A percentile compares a stretch with the other conserved stretches of the same genome.
Conservation (phyloP, 2,888 invertebrate species). For the Tetramorium bicarinatum region DNA sequence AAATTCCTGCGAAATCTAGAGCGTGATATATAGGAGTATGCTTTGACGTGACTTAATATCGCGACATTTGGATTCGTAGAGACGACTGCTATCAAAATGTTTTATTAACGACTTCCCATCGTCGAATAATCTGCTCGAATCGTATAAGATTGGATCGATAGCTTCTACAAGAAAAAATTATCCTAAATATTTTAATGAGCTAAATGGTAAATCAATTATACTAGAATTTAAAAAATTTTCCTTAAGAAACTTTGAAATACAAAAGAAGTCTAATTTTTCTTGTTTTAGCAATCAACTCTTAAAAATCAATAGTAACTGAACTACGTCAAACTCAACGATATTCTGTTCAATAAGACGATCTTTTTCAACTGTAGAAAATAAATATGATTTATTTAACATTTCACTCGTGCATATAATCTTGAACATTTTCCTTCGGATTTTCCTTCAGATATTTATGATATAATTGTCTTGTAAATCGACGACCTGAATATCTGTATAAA, state of each 20-base stretch:
- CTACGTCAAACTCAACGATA: neutral
- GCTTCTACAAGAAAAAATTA: neutral
- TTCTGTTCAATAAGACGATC: neutral
- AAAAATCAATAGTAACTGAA: neutral
- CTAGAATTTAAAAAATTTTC: neutral
- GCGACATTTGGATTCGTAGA: neutral
- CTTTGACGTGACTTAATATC: conserved; percentile 11
- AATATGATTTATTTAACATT: neutral
- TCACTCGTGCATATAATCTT: neutral
- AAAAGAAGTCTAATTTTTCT: neutral
- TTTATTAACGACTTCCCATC: neutral
- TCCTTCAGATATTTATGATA: neutral
- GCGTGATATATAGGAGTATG: neutral
- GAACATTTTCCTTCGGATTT: neutral
- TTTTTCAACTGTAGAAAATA: neutral
- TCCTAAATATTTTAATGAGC: neutral
- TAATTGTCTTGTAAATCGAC: neutral
- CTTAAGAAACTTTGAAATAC: neutral
- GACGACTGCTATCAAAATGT: neutral
- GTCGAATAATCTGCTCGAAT: neutral
- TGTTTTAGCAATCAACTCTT: neutral
- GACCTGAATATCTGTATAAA: neutral
- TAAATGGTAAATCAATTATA: neutral
- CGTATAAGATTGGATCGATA: neutral
- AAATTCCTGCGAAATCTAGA: conserved; percentile 23